Conservation (phyloP, 23 tunicate species). For the Ciona savignyi region DNA sequence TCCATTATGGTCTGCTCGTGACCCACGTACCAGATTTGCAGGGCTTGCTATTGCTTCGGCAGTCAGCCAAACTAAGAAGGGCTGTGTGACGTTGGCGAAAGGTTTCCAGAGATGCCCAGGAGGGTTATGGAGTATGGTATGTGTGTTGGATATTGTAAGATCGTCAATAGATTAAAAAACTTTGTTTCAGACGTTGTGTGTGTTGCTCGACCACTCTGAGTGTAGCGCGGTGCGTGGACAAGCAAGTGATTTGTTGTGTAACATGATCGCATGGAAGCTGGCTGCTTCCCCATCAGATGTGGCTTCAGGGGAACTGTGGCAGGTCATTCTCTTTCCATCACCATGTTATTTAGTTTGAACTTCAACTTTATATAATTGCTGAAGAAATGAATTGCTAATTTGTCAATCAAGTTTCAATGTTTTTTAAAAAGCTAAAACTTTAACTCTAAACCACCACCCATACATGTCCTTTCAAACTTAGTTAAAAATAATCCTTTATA, state of each 20-base stretch:
- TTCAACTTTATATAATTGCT: too few species aligned
- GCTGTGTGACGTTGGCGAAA: conserved; percentile 33
- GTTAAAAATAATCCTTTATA: too few species aligned
- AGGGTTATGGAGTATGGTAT: conserved; percentile 69
- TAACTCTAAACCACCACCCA: too few species aligned
- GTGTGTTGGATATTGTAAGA: not conserved
- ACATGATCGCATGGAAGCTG: conserved; percentile 29
- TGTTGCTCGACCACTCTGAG: conserved; percentile 73
- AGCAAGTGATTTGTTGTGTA: conserved; percentile 50
- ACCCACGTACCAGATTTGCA: conserved; percentile 75
- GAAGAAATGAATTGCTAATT: too few species aligned
- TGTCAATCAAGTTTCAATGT: too few species aligned
- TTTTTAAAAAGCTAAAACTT: too few species aligned
- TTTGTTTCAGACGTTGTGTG: conserved; percentile 44
- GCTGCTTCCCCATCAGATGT: not conserved
- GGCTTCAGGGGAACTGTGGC: conserved; percentile 3
- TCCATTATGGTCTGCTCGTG: conserved; percentile 88
- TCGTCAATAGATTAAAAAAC: not conserved
- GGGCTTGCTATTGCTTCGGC: conserved; percentile 58
- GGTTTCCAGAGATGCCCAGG: conserved; percentile 49
- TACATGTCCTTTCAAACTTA: too few species aligned
- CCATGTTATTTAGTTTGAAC: too few species aligned
- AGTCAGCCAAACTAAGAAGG: conserved; percentile 17
- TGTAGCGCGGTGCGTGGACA: conserved; percentile 73
- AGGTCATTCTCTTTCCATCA: too few species aligned